Evolutionary conservation across 1,140 invertebrate genomes (phyloP), one percentile per base, ranked within the genome.

Genomic region (Diorhabda sublineata): DNA sequence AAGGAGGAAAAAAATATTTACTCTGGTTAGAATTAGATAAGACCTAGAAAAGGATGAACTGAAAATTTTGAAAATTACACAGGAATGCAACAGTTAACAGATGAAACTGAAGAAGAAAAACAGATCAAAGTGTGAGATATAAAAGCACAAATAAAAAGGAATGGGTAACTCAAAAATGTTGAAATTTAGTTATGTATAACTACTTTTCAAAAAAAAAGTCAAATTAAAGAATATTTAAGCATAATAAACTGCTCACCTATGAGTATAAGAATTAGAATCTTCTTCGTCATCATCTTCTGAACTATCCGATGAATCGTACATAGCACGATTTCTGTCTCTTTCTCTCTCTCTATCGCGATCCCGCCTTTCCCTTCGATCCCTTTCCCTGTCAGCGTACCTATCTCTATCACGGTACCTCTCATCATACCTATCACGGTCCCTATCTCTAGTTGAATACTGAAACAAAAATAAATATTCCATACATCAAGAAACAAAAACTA

Each of bases 261-360:
- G 73, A 76, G 70, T 80, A 79, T 52, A 52, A 26, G 71, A 76
- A 71, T 66, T 71, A 63, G 71, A 78, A 76, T 85, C 83, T 75
- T 83, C 82, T 73, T 77, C 73, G 57, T 84, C 84, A 69, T 86
- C 85, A 71, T 85, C 84, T 69, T 85, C 85, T 3, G 85, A 86
- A 80, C 85, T 86, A 68, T 87, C 84, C 61, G 81, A 79, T 57
- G 85, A 85, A 77, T 82, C 79, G 62, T 78, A 78, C 26, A 78
- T 77, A 61, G 73, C 75, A 9, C 80, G 75, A 72, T 80, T 79
- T 66, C 78, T 74, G 67, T 79, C 79, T 74, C 79, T 76, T 70
- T 82, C 81, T 71, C 80, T 75, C 67, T 81, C 81, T 63, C 79
- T 73, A 63, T 81, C 78, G 57, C 81, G 75, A 73, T 82, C 79